A percentile compares a stretch with the other conserved stretches of the same genome.
Conservation (phyloP, 2,797 vertebrate species). For the Typhlichthys subterraneus region DNA sequence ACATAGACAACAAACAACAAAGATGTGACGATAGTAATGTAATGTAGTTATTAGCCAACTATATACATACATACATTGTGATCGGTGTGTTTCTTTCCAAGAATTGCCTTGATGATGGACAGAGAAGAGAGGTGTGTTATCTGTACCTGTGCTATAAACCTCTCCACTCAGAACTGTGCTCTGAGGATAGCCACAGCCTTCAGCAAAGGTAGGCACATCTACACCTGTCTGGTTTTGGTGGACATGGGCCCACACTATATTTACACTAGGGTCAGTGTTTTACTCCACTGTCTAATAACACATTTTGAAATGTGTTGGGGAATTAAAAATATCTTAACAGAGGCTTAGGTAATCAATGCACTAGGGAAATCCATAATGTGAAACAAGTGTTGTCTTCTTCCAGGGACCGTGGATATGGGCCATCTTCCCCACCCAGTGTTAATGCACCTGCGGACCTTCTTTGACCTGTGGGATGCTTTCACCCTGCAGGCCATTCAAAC, state of each 20-base stretch:
- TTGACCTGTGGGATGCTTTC: conserved; percentile 88
- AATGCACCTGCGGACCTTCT: conserved; percentile 89
- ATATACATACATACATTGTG: neutral
- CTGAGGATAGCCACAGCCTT: conserved; percentile 90
- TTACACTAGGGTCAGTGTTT: too few relatives aligned
- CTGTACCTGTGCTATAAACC: conserved; percentile 72
- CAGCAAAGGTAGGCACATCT: conserved; percentile 82
- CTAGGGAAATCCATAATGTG: too few relatives aligned
- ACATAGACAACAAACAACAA: too few relatives aligned
- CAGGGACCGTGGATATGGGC: conserved; percentile 86
- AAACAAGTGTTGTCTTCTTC: conserved; percentile 7
- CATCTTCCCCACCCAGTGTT: conserved; percentile 89
- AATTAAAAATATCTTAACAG: too few relatives aligned
- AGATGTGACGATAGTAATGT: neutral
- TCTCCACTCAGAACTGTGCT: conserved; percentile 78
- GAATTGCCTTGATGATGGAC: conserved; percentile 87
- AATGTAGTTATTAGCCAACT: neutral
- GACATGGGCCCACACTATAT: too few relatives aligned
- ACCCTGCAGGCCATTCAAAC: conserved; percentile 84
- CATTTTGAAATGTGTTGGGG: too few relatives aligned
- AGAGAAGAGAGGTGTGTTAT: conserved; percentile 83
- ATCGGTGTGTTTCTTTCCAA: conserved; percentile 49
- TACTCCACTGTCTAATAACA: too few relatives aligned
- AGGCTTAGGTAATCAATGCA: too few relatives aligned
- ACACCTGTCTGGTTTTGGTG: neutral